Evolutionary conservation across 2,888 invertebrate species (phyloP), one percentile per base, ranked within the genome.

Genomic region (Caenorhabditis uteleia): DNA sequence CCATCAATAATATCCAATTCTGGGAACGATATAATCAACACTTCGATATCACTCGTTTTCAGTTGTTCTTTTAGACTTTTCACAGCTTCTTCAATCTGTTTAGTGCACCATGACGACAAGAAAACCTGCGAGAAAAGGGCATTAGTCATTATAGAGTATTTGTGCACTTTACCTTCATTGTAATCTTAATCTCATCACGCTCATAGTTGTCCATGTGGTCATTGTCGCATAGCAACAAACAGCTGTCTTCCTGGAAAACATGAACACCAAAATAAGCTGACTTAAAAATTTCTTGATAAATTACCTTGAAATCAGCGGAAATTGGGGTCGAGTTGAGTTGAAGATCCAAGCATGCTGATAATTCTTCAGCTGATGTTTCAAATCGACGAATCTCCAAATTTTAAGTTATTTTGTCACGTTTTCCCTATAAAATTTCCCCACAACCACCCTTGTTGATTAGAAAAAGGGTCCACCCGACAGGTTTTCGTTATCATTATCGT

Each of bases 161-260:
- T 36, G 16, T 26, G 20, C n/a, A 49, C 21, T 23, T n/a, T 31
- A 69, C 69, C 49, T 82, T 82, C 67, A 82, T 62, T 25, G 82
- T 83, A 42, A 83, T 81, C 57, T 81, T 82, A 45, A 82, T 68
- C 56, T 83, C 82, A 42, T 75, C 80, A n/a, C 82, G 49, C 21
- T 79, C 80, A 50, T 82, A 80, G 50, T 69, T 70, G 46, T 79
- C 74, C 33, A 74, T 66, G 54, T 77, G 74, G 21, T 71, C 77
- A 36, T 74, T 74, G 38, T 79, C 75, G 26, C 78, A 77, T 31
- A 81, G 68, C 31, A 80, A 68, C 27, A 81, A 64, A 18, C 74
- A 79, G 21, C 73, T 75, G 49, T 82, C 67, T 36, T 79, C 77
- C 42, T 80, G 73, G 42, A 54, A 58, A 34, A 2, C n/a, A n/a